A percentile compares a stretch with the other conserved stretches of the same genome.
phyloP scores from a whole-genome alignment of 2,888 invertebrate genomes.

The Margaritifera margaritifera region DNA sequence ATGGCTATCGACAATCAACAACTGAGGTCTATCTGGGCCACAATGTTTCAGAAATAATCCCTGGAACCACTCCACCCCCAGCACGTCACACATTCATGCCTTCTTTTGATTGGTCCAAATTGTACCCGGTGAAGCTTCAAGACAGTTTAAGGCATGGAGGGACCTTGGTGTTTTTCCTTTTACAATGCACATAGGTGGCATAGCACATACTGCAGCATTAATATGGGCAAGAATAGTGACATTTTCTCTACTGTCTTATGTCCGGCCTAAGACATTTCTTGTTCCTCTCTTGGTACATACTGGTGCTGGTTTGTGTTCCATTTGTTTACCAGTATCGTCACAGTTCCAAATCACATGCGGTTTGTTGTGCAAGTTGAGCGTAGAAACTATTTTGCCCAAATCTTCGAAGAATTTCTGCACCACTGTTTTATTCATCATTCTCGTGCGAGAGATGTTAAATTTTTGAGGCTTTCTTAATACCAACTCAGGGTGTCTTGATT shows the following conservation, averaged over 20 bases:
- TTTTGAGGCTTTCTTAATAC: background rate
- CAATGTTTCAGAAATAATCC: slow-evolving; percentile 5
- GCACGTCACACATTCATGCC: background rate
- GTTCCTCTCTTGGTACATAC: background rate
- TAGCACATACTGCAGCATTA: background rate
- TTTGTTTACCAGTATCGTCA: background rate
- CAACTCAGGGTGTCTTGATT: background rate
- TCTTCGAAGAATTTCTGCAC: too few species aligned
- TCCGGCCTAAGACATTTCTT: background rate
- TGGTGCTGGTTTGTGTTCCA: background rate
- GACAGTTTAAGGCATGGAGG: too few species aligned
- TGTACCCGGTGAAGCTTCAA: background rate
- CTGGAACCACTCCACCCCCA: slow-evolving; percentile 2
- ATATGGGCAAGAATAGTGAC: background rate
- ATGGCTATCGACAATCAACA: background rate
- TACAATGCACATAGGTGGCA: slow-evolving; percentile 1
- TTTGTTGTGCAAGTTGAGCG: too few species aligned
- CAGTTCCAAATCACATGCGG: background rate
- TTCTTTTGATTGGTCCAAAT: background rate
- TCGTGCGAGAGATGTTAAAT: too few species aligned
- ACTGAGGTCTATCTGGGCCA: slow-evolving; percentile 1
- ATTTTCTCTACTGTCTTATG: background rate
- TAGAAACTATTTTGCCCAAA: too few species aligned
- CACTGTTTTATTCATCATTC: too few species aligned
- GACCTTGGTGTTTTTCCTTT: background rate